phyloP scores from a whole-genome alignment of 2,888 invertebrate species.

The Sacculina carcini region DNA sequence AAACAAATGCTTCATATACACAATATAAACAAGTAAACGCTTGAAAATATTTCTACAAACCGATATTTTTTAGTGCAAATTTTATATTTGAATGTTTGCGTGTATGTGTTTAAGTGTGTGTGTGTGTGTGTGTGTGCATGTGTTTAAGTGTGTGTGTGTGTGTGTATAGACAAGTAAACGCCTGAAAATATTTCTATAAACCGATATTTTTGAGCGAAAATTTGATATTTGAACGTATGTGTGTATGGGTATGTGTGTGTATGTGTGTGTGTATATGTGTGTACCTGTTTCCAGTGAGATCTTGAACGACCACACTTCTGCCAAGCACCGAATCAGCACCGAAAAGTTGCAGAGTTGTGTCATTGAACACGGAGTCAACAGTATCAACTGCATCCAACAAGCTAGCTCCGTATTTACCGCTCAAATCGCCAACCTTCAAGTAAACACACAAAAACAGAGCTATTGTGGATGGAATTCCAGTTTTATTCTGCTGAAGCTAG shows the following conservation, averaged over 20 bases:
- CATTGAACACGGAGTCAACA: too few relatives aligned
- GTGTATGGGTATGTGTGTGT: neutral
- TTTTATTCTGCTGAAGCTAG: too few relatives aligned
- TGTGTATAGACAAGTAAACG: slow-evolving; percentile 3
- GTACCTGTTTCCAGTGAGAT: too few relatives aligned
- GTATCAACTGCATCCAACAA: too few relatives aligned
- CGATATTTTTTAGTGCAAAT: neutral
- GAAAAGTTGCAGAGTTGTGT: slow-evolving; percentile 51
- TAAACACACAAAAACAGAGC: neutral
- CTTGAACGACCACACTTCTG: slow-evolving; percentile 54
- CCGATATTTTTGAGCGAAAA: slow-evolving; percentile 18
- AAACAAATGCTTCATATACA: neutral
- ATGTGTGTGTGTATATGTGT: too few relatives aligned
- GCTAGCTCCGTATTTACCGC: slow-evolving; percentile 51
- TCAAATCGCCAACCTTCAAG: slow-evolving; percentile 16
- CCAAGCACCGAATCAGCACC: slow-evolving; percentile 57
- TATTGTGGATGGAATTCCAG: neutral
- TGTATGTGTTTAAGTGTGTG: neutral
- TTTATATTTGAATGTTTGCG: neutral
- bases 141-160: neutral
- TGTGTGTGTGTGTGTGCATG: neutral
- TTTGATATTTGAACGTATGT: neutral
- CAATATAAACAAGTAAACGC: neutral
- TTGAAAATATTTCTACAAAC: neutral
- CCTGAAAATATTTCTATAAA: slow-evolving; percentile 7